Evolutionary conservation across 2,113 vertebrate species (phyloP).

Genomic region (Gopherus evgoodei): DNA sequence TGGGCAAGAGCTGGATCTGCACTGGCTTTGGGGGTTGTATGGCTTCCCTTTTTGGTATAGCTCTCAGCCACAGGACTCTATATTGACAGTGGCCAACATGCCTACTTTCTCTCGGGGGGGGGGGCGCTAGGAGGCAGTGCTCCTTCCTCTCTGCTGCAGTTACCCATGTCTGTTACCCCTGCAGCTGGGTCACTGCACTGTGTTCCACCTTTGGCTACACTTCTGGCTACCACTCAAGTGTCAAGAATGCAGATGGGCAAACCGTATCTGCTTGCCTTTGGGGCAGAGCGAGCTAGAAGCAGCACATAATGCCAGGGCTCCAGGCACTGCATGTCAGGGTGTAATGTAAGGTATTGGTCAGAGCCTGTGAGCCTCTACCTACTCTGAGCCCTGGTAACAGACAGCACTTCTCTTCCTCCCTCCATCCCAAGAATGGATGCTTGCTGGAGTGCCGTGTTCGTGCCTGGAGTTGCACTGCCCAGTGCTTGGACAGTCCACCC

Average conservation of each 20-base stretch:
- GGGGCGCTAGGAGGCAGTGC: no score
- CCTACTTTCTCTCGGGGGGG: no score
- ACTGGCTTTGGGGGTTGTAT: no score
- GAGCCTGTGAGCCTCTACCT: not conserved
- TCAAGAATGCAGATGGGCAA: not conserved
- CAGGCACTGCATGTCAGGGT: not conserved
- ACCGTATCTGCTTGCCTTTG: not conserved
- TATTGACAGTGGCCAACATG: no score
- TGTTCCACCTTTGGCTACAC: not conserved
- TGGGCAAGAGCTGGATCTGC: no score
- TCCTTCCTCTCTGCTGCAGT: no score
- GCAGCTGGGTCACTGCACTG: not conserved
- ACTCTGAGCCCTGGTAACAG: not conserved
- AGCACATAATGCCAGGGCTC: not conserved
- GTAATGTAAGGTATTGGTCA: not conserved
- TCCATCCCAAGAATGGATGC: not conserved
- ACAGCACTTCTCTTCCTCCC: not conserved
- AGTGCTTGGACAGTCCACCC: not conserved
- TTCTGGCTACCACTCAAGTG: not conserved
- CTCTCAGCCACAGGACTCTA: no score
- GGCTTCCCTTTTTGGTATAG: no score
- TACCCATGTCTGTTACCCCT: no score
- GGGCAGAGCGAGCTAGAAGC: not conserved
- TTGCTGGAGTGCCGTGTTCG: not conserved
- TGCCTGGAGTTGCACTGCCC: not conserved